These are phyloP conservation scores for Stichopus chloronotus DNA, from an alignment of 35 echinoderm and acorn worm species.

Conservation along the genomic window DNA sequence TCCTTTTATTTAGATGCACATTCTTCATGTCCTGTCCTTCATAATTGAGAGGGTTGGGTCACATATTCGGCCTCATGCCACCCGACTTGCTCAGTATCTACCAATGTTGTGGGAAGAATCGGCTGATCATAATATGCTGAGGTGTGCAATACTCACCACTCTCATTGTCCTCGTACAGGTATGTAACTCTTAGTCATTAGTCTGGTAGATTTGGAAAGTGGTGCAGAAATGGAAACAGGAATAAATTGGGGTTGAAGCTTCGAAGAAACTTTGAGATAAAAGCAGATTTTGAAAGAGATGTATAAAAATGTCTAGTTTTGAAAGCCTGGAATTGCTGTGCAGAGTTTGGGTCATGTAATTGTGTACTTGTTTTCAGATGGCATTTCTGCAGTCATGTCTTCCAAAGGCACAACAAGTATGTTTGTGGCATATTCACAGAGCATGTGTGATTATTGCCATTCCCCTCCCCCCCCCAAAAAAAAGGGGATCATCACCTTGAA, in stretches of 20 bases:
- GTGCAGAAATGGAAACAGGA: neutral
- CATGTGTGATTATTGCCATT: too few species aligned
- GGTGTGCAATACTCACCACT: constrained; percentile 97
- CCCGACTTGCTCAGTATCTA: constrained; percentile 85
- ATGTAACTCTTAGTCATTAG: neutral
- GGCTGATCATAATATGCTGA: constrained; percentile 94
- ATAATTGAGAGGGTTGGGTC: constrained; percentile 91
- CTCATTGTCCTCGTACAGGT: constrained; percentile 92
- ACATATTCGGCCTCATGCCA: constrained; percentile 85
- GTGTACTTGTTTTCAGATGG: too few species aligned
- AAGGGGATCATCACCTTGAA: too few species aligned
- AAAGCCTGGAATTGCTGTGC: too few species aligned
- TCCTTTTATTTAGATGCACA: constrained; percentile 84
- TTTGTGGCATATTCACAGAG: too few species aligned
- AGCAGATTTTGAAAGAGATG: too few species aligned
- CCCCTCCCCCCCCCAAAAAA: too few species aligned
- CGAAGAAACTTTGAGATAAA: neutral
- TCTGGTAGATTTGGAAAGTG: neutral
- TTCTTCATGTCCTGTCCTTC: constrained; percentile 95
- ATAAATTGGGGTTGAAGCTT: neutral
- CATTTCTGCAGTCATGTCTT: too few species aligned
- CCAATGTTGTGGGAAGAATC: constrained; percentile 97
- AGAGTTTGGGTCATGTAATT: too few species aligned
- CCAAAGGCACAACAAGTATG: too few species aligned
- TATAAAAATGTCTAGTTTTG: too few species aligned